These are phyloP conservation scores for Gymnogyps californianus DNA, from an alignment of 2,113 vertebrate species.

Conservation along the genomic window DNA sequence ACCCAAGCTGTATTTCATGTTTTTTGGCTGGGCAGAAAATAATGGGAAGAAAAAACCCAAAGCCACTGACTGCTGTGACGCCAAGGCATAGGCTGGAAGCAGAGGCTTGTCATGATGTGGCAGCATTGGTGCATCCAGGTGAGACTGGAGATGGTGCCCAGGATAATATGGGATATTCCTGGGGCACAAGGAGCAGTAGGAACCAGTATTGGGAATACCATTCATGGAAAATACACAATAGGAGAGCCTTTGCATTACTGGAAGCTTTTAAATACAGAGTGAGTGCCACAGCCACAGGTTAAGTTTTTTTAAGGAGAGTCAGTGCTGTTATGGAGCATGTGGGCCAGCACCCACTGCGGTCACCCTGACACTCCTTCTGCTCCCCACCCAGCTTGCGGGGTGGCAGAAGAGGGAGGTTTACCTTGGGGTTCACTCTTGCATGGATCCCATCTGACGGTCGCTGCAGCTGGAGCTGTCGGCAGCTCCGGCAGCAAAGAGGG, in stretches of 20 bases:
- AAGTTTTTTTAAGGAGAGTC: neutral
- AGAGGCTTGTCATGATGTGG: neutral
- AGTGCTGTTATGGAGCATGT: neutral
- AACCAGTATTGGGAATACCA: neutral
- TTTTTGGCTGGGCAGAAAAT: neutral
- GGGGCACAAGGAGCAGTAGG: neutral
- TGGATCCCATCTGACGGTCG: rapidly evolving
- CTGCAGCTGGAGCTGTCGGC: rapidly evolving
- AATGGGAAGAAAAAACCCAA: neutral
- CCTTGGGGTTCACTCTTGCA: neutral
- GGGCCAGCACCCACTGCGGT: rapidly evolving
- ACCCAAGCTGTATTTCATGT: neutral
- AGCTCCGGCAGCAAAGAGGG: neutral
- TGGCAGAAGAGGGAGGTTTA: neutral
- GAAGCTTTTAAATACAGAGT: neutral
- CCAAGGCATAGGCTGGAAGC: neutral
- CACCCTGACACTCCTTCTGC: neutral
- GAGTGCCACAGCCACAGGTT: neutral
- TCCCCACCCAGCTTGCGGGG: neutral
- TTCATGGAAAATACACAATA: neutral
- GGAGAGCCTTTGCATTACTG: neutral
- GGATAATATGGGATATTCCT: neutral
- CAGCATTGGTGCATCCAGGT: neutral
- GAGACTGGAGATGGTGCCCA: neutral
- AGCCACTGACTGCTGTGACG: rapidly evolving